phyloP scores from a whole-genome alignment of 2,113 vertebrate genomes.

The Barnardius zonarius region DNA sequence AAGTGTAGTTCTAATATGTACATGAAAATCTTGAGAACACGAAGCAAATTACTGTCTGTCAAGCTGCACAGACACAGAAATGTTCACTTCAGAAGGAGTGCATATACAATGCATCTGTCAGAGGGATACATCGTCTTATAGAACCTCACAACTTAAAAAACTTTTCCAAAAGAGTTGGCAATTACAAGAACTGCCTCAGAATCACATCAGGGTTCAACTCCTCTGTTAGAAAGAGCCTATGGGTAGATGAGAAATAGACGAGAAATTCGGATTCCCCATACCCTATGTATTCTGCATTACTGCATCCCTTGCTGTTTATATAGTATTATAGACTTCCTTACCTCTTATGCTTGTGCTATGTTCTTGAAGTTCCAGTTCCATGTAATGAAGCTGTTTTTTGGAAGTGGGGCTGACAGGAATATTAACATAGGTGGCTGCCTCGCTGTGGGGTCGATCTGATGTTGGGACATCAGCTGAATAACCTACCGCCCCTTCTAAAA shows the following conservation, averaged over 20 bases:
- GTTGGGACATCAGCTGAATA: slow-evolving; percentile 69
- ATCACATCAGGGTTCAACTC: background rate
- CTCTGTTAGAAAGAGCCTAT: background rate
- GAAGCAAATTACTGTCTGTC: slow-evolving; percentile 24
- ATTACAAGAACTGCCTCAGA: background rate
- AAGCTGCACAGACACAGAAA: background rate
- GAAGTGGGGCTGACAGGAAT: slow-evolving; percentile 81
- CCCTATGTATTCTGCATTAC: background rate
- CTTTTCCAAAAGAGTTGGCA: background rate
- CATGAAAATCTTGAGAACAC: background rate
- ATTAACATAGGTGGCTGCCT: slow-evolving; percentile 80
- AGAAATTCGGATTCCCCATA: background rate
- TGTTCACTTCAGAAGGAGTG: background rate
- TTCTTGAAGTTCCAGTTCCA: slow-evolving; percentile 82
- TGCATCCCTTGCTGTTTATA: background rate
- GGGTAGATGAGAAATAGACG: background rate
- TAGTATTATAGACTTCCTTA: slow-evolving; percentile 11
- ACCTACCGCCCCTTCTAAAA: slow-evolving; percentile 66
- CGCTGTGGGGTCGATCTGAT: slow-evolving; percentile 70
- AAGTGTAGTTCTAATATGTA: background rate
- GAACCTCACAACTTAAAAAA: background rate
- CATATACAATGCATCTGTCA: slow-evolving; percentile 6
- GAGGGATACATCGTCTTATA: background rate
- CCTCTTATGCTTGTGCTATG: slow-evolving; percentile 74
- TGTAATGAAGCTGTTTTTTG: slow-evolving; percentile 82